Percentiles rank a stretch among this genome's conserved stretches.
Evolutionary conservation across 2,113 vertebrate species (phyloP).

Genomic region (Cinclus cinclus): DNA sequence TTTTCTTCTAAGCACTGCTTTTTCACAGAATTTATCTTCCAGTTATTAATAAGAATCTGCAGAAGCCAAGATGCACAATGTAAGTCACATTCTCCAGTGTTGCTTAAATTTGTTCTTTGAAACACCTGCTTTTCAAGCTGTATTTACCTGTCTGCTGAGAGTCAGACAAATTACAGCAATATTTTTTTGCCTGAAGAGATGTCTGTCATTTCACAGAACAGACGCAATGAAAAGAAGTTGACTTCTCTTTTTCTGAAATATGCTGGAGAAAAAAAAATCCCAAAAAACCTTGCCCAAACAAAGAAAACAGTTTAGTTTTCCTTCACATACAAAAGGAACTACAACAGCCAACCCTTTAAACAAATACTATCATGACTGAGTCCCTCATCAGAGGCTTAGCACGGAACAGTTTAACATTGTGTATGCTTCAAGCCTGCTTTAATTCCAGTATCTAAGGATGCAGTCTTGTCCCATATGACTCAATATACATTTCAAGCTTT

Average conservation of each 20-base stretch:
- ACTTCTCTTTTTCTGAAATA: neutral
- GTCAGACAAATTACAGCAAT: conserved; percentile 35
- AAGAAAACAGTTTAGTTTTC: neutral
- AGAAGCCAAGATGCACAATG: conserved; percentile 10
- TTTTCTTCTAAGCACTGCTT: neutral
- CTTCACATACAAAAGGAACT: neutral
- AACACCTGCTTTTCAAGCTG: conserved; percentile 58
- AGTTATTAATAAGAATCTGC: neutral
- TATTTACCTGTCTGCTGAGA: conserved; percentile 50
- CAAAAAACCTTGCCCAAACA: neutral
- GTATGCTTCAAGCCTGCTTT: neutral
- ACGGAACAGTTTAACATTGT: neutral
- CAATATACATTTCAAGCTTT: neutral
- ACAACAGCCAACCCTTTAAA: neutral
- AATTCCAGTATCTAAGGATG: neutral
- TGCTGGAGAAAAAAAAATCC: neutral
- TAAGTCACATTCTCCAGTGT: conserved; percentile 29
- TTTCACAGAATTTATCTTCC: conserved; percentile 26
- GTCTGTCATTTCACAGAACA: neutral
- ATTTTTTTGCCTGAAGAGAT: neutral
- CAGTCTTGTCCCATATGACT: neutral
- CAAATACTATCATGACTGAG: neutral
- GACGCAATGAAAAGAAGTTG: neutral
- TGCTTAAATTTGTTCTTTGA: conserved; percentile 34
- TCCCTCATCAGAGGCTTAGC: neutral